Evolutionary conservation across 53 echinoderm and acorn worm species (phyloP).

Genomic region (Holothuria scabra): DNA sequence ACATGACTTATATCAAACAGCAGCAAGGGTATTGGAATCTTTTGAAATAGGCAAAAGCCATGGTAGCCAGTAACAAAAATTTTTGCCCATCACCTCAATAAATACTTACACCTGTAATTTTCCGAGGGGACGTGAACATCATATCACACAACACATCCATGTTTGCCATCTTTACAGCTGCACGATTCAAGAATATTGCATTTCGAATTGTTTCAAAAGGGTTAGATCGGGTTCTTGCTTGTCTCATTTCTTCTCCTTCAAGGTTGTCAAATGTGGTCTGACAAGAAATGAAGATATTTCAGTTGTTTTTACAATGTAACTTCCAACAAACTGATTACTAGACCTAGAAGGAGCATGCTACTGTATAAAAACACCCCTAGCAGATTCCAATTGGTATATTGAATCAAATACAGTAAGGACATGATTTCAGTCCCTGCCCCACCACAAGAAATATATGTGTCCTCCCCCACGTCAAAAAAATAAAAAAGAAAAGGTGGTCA

Average conservation of each 20-base stretch:
- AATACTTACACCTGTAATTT: constrained; percentile 73
- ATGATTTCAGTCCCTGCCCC: too few relatives aligned
- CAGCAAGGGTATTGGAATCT: too few relatives aligned
- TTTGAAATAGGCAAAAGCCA: too few relatives aligned
- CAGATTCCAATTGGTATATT: not conserved
- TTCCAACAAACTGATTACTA: not conserved
- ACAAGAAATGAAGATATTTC: not conserved
- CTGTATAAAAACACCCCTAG: not conserved
- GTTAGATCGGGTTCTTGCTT: constrained; percentile 92
- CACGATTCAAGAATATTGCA: constrained; percentile 90
- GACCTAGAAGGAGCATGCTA: not conserved
- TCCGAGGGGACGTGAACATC: constrained; percentile 89
- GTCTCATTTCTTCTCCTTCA: constrained; percentile 98
- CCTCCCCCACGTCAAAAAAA: too few relatives aligned
- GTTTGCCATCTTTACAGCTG: constrained; percentile 99
- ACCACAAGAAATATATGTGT: too few relatives aligned
- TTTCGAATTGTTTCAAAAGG: constrained; percentile 93
- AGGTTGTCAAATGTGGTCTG: constrained; percentile 90
- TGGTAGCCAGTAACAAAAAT: too few relatives aligned
- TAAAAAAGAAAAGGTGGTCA: too few relatives aligned
- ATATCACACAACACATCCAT: constrained; percentile 89
- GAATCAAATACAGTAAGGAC: too few relatives aligned
- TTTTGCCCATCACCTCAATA: too few relatives aligned
- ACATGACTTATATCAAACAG: too few relatives aligned
- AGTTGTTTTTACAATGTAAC: too few relatives aligned